Conservation (phyloP, 2,797 vertebrate species). For the Syncerus caffer region DNA sequence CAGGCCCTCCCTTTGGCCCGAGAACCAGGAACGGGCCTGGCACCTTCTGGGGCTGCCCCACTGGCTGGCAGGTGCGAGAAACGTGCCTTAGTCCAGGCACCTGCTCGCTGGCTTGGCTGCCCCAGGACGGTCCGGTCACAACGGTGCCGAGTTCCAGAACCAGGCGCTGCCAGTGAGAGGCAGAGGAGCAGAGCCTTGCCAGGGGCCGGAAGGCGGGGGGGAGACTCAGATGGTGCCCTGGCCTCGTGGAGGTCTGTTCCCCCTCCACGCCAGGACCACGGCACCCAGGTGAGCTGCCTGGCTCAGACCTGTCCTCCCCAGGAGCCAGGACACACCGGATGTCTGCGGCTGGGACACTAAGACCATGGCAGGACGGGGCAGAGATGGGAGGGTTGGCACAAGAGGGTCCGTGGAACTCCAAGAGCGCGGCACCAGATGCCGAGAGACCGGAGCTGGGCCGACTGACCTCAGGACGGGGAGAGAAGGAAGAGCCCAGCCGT, state of each 20-base stretch:
- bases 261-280: not conserved
- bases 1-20: not conserved
- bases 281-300: not conserved
- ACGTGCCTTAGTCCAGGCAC: slow-evolving; percentile 57
- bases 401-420: not conserved
- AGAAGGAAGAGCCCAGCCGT: not conserved
- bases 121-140: not conserved
- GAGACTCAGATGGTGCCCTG: not conserved
- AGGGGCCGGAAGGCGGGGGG: not conserved
- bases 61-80: slow-evolving; percentile 55
- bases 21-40: slow-evolving; percentile 42
- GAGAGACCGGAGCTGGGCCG: not conserved
- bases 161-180: not conserved
- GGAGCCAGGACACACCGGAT: not conserved
- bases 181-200: not conserved
- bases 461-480: not conserved
- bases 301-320: not conserved
- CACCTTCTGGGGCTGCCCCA: slow-evolving; percentile 30
- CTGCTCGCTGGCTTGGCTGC: not conserved
- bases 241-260: not conserved
- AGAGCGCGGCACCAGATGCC: not conserved
- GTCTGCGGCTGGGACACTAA: not conserved
- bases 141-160: slow-evolving; percentile 28
- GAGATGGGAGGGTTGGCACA: not conserved
- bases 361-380: too few relatives aligned